Conservation (phyloP, 2,888 invertebrate genomes). For the Oligia latruncula region DNA sequence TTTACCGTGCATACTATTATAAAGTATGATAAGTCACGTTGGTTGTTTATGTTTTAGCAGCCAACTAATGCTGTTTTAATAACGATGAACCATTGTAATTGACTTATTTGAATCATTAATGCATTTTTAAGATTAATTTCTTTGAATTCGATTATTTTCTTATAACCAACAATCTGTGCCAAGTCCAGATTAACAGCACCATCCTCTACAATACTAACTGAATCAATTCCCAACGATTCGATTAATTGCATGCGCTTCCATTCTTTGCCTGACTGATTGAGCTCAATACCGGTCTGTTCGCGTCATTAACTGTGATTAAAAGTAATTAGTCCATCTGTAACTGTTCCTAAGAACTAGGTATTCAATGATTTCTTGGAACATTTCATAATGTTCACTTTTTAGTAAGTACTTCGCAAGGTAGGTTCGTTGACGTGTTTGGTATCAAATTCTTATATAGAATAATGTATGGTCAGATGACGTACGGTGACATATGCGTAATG, state of each 20-base stretch:
- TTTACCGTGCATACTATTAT: neutral
- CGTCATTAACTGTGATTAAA: slow-evolving; percentile 59
- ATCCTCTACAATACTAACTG: neutral
- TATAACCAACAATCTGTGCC: too few relatives aligned
- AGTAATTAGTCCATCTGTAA: slow-evolving; percentile 53
- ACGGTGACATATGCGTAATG: slow-evolving; percentile 2
- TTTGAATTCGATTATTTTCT: neutral
- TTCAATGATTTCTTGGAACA: slow-evolving; percentile 40
- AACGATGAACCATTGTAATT: neutral
- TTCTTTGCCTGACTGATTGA: slow-evolving; percentile 43
- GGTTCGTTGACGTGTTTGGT: slow-evolving; percentile 12
- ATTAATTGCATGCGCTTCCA: slow-evolving; percentile 49
- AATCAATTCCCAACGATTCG: slow-evolving; percentile 37
- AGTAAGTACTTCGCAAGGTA: neutral
- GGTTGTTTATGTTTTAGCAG: neutral
- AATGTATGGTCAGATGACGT: neutral
- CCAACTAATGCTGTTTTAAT: neutral
- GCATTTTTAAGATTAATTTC: neutral
- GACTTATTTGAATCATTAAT: neutral
- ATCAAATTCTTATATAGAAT: slow-evolving; percentile 3
- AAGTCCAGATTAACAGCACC: neutral
- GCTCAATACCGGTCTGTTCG: slow-evolving; percentile 34
- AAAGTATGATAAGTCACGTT: neutral
- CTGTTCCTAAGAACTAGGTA: slow-evolving; percentile 41
- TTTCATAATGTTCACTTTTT: slow-evolving; percentile 18